Conservation (phyloP, 2,113 vertebrate species). For the Sander lucioperca region DNA sequence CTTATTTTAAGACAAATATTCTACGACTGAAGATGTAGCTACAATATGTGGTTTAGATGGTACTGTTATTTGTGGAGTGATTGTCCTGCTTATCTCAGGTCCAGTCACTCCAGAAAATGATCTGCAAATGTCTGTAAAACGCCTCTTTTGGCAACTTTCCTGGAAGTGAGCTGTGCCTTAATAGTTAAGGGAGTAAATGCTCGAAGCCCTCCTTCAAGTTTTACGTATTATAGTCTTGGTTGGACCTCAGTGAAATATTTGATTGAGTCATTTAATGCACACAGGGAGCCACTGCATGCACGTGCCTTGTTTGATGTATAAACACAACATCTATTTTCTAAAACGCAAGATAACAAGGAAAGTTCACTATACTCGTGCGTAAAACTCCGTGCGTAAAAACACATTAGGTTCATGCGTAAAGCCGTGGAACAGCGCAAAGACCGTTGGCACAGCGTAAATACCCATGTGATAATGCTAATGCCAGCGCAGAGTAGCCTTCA, state of each 20-base stretch:
- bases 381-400: conserved; percentile 72
- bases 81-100: conserved; percentile 10
- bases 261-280: conserved; percentile 16
- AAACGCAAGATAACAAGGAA: conserved; percentile 11
- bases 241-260: conserved; percentile 53
- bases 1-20: background rate
- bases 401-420: conserved; percentile 55
- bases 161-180: conserved; percentile 39
- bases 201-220: conserved; percentile 39
- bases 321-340: conserved; percentile 20
- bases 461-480: conserved; percentile 62
- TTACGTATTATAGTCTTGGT: conserved; percentile 32
- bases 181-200: conserved; percentile 44
- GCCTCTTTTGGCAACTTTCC: conserved; percentile 61
- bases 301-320: conserved; percentile 38
- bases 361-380: conserved; percentile 45
- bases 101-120: conserved; percentile 17
- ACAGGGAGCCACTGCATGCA: conserved; percentile 61
- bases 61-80: background rate
- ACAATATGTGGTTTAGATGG: background rate
- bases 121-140: conserved; percentile 40
- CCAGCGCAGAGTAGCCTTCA: conserved; percentile 10
- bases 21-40: background rate
- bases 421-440: conserved; percentile 36
- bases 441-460: conserved; percentile 51